Percentiles rank a stretch among this genome's conserved stretches.
These are phyloP conservation scores for Magallana nippona DNA, from an alignment of 2,888 invertebrate genomes.

Conservation along the genomic window DNA sequence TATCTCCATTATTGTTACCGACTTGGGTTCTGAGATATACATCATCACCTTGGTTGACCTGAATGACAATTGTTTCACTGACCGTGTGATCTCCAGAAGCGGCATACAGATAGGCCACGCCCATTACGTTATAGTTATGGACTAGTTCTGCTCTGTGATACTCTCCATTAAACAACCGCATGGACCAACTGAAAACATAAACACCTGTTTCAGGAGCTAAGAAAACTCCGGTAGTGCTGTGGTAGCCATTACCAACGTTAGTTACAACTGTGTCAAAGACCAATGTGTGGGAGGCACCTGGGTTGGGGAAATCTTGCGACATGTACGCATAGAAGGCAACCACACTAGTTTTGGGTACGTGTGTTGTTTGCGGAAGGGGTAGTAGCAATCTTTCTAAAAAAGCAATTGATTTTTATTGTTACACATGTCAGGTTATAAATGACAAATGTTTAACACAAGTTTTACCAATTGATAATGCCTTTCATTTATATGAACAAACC, in stretches of 20 bases:
- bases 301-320: background rate
- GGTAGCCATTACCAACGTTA: slow-evolving; percentile 1
- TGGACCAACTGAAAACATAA: slow-evolving; percentile 12
- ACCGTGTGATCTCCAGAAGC: background rate
- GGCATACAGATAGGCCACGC: slow-evolving; percentile 4
- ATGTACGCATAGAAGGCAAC: slow-evolving; percentile 12
- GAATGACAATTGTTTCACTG: background rate
- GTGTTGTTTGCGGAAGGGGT: background rate
- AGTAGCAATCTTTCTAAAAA: background rate
- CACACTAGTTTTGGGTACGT: background rate
- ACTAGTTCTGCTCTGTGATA: background rate
- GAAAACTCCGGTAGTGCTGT: background rate
- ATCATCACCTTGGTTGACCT: slow-evolving; percentile 11
- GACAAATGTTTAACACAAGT: background rate
- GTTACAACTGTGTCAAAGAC: background rate
- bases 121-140: background rate
- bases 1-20: background rate
- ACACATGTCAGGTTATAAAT: background rate
- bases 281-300: background rate
- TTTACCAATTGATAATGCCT: background rate
- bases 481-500: no score
- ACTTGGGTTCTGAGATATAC: background rate
- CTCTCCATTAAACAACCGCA: background rate
- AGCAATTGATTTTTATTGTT: background rate
- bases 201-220: background rate